These are phyloP conservation scores for Huso huso DNA, from an alignment of 2,797 vertebrate species.

Conservation along the genomic window DNA sequence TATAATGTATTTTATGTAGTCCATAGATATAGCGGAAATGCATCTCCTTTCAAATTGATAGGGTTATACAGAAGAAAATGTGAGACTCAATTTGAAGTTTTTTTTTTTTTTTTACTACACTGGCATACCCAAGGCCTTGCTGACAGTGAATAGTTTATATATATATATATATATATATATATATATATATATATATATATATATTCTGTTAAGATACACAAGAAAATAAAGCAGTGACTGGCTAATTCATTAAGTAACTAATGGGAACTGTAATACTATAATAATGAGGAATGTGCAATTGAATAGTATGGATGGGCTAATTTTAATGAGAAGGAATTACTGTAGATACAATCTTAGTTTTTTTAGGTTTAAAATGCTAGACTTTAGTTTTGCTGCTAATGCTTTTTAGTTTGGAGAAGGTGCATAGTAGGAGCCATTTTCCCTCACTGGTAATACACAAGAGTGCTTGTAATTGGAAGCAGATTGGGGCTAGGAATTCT, in stretches of 20 bases:
- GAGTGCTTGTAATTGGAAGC: conserved; percentile 55
- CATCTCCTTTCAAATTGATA: too few relatives aligned
- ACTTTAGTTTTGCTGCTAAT: conserved; percentile 35
- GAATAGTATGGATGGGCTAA: neutral
- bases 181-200: too few relatives aligned
- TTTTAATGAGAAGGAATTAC: neutral
- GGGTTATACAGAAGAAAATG: too few relatives aligned
- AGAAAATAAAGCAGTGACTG: neutral
- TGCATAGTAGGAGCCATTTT: conserved; percentile 11
- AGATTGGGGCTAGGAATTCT: conserved; percentile 63
- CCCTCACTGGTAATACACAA: conserved; percentile 61
- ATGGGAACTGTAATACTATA: neutral
- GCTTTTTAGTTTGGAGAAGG: conserved; percentile 1
- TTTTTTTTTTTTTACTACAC: too few relatives aligned
- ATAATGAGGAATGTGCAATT: neutral
- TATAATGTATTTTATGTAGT: too few relatives aligned
- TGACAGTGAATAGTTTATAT: too few relatives aligned
- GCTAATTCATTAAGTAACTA: neutral
- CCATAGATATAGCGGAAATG: too few relatives aligned
- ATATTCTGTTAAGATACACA: too few relatives aligned
- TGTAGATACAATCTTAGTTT: neutral
- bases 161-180: too few relatives aligned
- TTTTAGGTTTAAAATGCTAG: conserved; percentile 12
- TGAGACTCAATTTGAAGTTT: too few relatives aligned
- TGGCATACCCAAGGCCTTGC: too few relatives aligned